These are phyloP conservation scores for Leucosticte australis DNA, from an alignment of 2,113 vertebrate genomes.

Conservation along the genomic window DNA sequence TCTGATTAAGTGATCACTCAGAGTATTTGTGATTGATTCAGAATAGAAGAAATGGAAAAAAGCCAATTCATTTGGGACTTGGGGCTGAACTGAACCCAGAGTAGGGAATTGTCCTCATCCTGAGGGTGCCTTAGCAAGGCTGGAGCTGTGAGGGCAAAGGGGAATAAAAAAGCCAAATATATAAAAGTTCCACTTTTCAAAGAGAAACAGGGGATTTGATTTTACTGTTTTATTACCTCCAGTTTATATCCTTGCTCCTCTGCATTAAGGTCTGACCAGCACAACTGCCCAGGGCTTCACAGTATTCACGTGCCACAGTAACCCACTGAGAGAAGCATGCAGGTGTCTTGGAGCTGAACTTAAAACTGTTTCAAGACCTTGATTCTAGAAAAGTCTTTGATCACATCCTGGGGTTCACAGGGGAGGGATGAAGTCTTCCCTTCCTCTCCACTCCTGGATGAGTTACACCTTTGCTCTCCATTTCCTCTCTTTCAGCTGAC, in stretches of 20 bases:
- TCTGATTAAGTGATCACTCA: slow-evolving; percentile 23
- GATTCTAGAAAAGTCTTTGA: neutral
- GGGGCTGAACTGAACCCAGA: neutral
- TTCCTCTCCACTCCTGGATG: neutral
- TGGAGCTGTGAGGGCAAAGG: neutral
- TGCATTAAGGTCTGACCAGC: neutral
- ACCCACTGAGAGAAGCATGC: fast-evolving
- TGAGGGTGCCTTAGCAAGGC: neutral
- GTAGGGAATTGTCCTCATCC: neutral
- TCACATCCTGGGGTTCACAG: neutral
- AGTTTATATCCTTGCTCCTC: neutral
- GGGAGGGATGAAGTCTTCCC: neutral
- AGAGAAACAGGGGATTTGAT: neutral
- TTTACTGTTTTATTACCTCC: neutral
- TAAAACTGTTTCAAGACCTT: neutral
- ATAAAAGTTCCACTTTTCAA: neutral
- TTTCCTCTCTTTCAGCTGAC: neutral
- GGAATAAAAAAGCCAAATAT: neutral
- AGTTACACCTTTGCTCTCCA: neutral
- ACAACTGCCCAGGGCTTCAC: fast-evolving
- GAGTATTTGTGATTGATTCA: neutral
- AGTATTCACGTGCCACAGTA: neutral
- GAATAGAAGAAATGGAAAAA: slow-evolving; percentile 19
- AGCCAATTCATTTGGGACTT: neutral
- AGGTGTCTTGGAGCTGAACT: neutral